Percentiles rank a stretch among this genome's conserved stretches.
These are phyloP conservation scores for Hyaena hyaena DNA, from an alignment of 2,113 vertebrate genomes.

Conservation along the genomic window DNA sequence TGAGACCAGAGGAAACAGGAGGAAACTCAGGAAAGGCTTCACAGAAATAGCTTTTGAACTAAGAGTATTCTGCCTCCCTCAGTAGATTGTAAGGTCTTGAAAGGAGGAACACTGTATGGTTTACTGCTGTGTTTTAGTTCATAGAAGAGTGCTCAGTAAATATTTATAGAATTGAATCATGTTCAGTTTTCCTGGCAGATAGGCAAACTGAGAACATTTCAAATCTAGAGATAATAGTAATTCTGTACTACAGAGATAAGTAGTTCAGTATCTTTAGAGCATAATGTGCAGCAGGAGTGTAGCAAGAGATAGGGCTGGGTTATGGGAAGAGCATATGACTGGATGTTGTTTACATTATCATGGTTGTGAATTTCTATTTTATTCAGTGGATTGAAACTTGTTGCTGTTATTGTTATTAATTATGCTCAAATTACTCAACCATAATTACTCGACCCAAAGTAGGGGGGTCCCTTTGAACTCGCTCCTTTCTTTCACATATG, in stretches of 20 bases:
- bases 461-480: neutral
- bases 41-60: neutral
- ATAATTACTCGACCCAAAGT: neutral
- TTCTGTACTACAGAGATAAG: neutral
- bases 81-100: neutral
- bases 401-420: neutral
- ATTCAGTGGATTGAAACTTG: neutral
- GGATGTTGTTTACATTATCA: neutral
- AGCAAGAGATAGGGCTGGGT: neutral
- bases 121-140: neutral
- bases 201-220: neutral
- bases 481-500: neutral
- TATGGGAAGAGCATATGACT: neutral
- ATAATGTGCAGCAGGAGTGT: neutral
- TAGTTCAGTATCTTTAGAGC: neutral
- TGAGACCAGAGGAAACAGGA: neutral
- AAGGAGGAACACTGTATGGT: neutral
- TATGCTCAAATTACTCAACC: neutral
- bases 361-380: neutral
- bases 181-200: neutral
- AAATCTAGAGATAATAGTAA: neutral
- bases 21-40: neutral
- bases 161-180: conserved; percentile 37
- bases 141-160: neutral
- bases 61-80: neutral